phyloP scores from a whole-genome alignment of 2,113 vertebrate species.

The Gymnobelideus leadbeateri region DNA sequence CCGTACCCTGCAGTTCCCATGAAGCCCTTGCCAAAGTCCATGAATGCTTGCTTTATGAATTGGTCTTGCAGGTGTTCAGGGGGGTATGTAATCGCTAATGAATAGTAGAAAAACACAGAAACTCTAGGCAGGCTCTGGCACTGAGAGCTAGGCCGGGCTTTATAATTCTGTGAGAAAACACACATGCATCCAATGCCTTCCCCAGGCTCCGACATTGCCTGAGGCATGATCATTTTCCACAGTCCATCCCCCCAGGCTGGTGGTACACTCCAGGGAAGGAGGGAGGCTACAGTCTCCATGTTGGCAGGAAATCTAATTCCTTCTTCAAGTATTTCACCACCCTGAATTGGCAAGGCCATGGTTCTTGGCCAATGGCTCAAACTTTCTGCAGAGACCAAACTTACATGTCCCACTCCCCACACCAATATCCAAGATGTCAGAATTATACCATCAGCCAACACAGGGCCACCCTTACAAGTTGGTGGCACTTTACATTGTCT shows the following conservation, averaged over 20 bases:
- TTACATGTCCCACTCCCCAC: background rate
- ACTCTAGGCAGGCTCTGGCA: conserved; percentile 84
- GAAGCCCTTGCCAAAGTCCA: conserved; percentile 87
- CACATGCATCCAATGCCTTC: conserved; percentile 67
- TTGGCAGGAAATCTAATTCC: conserved; percentile 10
- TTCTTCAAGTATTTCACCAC: background rate
- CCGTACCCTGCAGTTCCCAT: conserved; percentile 87
- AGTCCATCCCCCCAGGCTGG: conserved; percentile 65
- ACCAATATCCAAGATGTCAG: background rate
- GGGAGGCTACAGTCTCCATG: background rate
- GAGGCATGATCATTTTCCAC: conserved; percentile 64
- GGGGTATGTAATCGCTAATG: conserved; percentile 86
- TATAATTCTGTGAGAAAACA: conserved; percentile 82
- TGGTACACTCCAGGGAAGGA: conserved; percentile 69
- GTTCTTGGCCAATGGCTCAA: background rate
- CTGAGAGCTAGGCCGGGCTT: conserved; percentile 76
- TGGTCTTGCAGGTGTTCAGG: conserved; percentile 87
- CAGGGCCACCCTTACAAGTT: background rate
- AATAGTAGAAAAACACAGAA: conserved; percentile 82
- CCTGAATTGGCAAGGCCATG: background rate
- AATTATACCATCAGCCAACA: background rate
- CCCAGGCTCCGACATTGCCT: conserved; percentile 49
- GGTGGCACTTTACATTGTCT: background rate
- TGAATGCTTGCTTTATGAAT: conserved; percentile 90
- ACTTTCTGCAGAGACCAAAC: background rate